phyloP scores from a whole-genome alignment of 2,888 invertebrate genomes.

The Hirtodrosophila histrioides region DNA sequence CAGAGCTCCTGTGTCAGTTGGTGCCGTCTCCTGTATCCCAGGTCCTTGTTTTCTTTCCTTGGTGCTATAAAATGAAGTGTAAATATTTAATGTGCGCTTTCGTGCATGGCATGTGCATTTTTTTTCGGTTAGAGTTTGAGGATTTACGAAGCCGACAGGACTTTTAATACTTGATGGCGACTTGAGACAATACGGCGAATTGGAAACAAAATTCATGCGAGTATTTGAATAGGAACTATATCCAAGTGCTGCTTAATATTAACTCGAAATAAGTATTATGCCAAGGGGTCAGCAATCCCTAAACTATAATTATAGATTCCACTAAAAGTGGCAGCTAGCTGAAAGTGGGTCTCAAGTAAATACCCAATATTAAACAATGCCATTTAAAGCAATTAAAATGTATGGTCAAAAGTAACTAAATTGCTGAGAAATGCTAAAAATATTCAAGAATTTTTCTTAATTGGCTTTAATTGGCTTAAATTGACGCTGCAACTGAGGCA shows the following conservation, averaged over 20 bases:
- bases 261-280: too few species aligned
- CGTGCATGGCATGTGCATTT: slow-evolving; percentile 71
- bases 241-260: too few species aligned
- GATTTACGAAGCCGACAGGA: neutral
- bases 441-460: slow-evolving; percentile 50
- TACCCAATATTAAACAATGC: slow-evolving; percentile 17
- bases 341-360: neutral
- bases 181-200: slow-evolving; percentile 9
- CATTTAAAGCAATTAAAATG: slow-evolving; percentile 42
- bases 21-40: slow-evolving; percentile 3
- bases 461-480: slow-evolving; percentile 74
- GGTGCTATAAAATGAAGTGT: slow-evolving; percentile 83
- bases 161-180: slow-evolving; percentile 35
- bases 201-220: neutral
- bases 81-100: slow-evolving; percentile 84
- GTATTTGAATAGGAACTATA: neutral
- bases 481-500: slow-evolving; percentile 14
- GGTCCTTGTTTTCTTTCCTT: slow-evolving; percentile 31
- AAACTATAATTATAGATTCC: neutral
- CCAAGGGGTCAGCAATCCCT: neutral
- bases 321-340: too few species aligned
- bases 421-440: slow-evolving; percentile 15
- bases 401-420: slow-evolving; percentile 9
- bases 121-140: neutral
- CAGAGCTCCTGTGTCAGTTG: slow-evolving; percentile 15